Evolutionary conservation across 1,140 invertebrate genomes (phyloP), one percentile per base, ranked within the genome.

Genomic region (Eueides isabella): DNA sequence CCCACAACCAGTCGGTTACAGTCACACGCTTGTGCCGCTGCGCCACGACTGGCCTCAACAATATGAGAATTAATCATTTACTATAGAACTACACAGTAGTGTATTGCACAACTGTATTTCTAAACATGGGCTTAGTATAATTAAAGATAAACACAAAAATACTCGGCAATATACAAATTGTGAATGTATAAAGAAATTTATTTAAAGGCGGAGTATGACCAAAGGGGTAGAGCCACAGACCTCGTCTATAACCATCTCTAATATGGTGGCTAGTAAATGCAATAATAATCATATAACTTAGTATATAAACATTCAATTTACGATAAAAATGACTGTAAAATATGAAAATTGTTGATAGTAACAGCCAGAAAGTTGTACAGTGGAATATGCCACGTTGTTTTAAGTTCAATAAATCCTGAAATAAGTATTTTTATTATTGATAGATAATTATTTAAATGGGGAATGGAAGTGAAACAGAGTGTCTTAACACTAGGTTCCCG

Each of bases 321-420:
- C 77, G 85, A 19, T 26, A 75, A 33, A 87, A 9, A 67, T 85
- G 80, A 69, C 84, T 84, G 26, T 86, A 88, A 11, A 76, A 3
- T 2, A 89, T n/a, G 0, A 88, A 31, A 1, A 79, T 9, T 26
- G 35, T 28, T 0, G 85, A 84, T 2, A 86, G 5, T 0, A 83
- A 11, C 0, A 89, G 14, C 84, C 86, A 89, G n/a, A 90, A 79
- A 29, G 89, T 84, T 7, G 86, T 85, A 67, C 86, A 88, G 61
- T 92, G 90, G 31, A 92, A 83, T 5, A 92, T 75, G 0, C 90
- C 90, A 28, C 90, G 71, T 63, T 84, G 80, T 68, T 85, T 89
- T 5, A 87, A 67, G n/a, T 84, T 83, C 3, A 74, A 75, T 33
- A 89, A 67, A 38, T 92, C 89, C 90, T 92, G 84, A 28, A 86